These are phyloP conservation scores for Sminthurides aquaticus DNA, from an alignment of 2,888 invertebrate genomes.

Conservation along the genomic window DNA sequence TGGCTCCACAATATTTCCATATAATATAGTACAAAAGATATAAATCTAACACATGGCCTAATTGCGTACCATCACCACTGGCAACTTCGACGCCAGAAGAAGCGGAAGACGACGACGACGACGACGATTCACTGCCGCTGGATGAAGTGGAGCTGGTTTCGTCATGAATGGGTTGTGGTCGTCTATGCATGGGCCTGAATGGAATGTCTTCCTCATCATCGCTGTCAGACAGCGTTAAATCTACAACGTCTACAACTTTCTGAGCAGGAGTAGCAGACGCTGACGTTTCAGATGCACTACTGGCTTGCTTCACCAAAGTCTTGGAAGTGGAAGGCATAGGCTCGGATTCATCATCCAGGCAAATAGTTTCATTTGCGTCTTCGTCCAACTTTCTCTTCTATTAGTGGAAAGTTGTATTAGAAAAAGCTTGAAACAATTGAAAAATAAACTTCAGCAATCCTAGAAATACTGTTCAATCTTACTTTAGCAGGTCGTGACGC, in stretches of 20 bases:
- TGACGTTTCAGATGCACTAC: background rate
- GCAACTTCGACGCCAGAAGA: background rate
- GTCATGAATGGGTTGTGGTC: background rate
- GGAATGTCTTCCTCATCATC: constrained; percentile 55
- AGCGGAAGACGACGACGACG: constrained; percentile 3
- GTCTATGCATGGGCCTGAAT: background rate
- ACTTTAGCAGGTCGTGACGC: background rate
- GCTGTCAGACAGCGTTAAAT: constrained; percentile 66
- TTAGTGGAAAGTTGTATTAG: constrained; percentile 6
- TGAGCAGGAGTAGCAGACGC: constrained; percentile 45
- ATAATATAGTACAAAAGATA: no score
- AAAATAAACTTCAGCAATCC: background rate
- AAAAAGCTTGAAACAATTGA: background rate
- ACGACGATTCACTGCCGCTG: background rate
- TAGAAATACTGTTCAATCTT: background rate
- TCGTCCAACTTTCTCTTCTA: constrained; percentile 3
- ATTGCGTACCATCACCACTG: constrained; percentile 27
- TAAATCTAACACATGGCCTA: no score
- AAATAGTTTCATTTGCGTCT: constrained; percentile 26
- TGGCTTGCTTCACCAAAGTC: background rate
- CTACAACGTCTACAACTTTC: constrained; percentile 51
- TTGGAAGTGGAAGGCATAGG: background rate
- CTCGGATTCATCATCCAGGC: constrained; percentile 28
- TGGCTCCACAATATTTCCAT: no score
- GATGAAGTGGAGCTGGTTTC: background rate